Conservation (phyloP, 2,888 invertebrate genomes). For the Chymomyza amoena region DNA sequence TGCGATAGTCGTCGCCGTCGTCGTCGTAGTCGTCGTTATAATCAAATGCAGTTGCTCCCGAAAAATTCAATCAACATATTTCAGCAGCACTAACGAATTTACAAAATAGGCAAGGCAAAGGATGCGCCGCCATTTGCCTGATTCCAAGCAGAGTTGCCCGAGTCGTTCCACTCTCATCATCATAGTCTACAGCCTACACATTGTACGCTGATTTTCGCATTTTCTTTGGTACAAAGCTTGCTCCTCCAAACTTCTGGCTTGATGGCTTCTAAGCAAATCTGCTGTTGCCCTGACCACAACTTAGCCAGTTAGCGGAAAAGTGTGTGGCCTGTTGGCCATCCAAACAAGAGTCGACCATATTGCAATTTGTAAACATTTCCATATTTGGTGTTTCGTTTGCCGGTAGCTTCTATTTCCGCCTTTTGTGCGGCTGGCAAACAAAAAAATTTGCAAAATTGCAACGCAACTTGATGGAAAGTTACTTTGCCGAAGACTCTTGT, state of each 20-base stretch:
- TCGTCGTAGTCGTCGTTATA: conserved; percentile 47
- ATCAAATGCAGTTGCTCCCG: conserved; percentile 74
- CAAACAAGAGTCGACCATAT: conserved; percentile 40
- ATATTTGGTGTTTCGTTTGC: conserved; percentile 68
- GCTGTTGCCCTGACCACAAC: conserved; percentile 31
- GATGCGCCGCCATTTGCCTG: conserved; percentile 53
- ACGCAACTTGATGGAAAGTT: not conserved
- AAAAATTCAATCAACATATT: conserved; percentile 75
- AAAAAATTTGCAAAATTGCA: conserved; percentile 12
- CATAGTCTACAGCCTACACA: conserved; percentile 1
- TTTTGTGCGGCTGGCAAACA: conserved; percentile 19
- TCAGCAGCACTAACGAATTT: conserved; percentile 75
- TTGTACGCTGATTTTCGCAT: conserved; percentile 58
- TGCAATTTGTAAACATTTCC: conserved; percentile 76
- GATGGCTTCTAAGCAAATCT: conserved; percentile 54
- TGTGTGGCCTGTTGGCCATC: conserved; percentile 19
- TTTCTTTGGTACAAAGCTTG: conserved; percentile 50
- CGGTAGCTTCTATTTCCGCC: conserved; percentile 49
- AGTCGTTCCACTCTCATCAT: conserved; percentile 3
- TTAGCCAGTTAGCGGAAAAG: conserved; percentile 28
- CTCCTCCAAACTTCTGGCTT: not conserved
- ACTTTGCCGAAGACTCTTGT: not conserved
- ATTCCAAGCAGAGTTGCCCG: not conserved
- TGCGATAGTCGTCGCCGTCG: conserved; percentile 5
- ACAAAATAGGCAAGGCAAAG: conserved; percentile 74